Percentiles rank a stretch among this genome's conserved stretches.
phyloP scores from a whole-genome alignment of 2,113 vertebrate species.

The Sorex fumeus region DNA sequence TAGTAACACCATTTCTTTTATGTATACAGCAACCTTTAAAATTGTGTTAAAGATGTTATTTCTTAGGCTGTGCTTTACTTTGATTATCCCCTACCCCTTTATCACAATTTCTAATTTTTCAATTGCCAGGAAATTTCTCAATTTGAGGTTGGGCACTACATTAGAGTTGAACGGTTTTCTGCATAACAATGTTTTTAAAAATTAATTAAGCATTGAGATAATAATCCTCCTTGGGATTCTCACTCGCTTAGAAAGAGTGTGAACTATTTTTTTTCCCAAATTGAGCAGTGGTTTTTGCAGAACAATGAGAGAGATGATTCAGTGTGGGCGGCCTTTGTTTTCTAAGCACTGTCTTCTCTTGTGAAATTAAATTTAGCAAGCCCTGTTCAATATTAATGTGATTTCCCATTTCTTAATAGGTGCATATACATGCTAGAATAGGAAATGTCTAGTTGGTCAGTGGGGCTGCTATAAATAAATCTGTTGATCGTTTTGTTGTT shows the following conservation, averaged over 20 bases:
- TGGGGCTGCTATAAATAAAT: not conserved
- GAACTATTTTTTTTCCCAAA: not conserved
- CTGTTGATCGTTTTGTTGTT: not conserved
- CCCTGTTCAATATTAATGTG: slow-evolving; percentile 27
- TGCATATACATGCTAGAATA: not conserved
- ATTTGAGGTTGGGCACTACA: not conserved
- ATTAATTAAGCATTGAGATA: slow-evolving; percentile 79
- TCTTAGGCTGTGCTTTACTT: slow-evolving; percentile 23
- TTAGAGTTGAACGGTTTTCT: slow-evolving; percentile 58
- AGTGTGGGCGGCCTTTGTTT: slow-evolving; percentile 76
- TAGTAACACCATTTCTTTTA: not conserved
- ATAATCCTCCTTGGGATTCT: slow-evolving; percentile 46
- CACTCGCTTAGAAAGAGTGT: slow-evolving; percentile 69
- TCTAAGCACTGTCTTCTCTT: slow-evolving; percentile 63
- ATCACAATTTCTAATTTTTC: slow-evolving; percentile 57
- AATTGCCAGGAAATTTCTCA: slow-evolving; percentile 47
- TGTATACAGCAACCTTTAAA: not conserved
- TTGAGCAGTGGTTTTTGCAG: slow-evolving; percentile 59
- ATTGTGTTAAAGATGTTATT: not conserved
- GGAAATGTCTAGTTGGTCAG: slow-evolving; percentile 12
- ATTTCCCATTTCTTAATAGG: slow-evolving; percentile 28
- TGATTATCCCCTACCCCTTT: slow-evolving; percentile 18
- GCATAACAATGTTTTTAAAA: slow-evolving; percentile 72
- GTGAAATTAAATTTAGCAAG: slow-evolving; percentile 77
- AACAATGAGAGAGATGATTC: slow-evolving; percentile 46